phyloP scores from a whole-genome alignment of 2,888 invertebrate genomes.

The Synergus umbraculus region DNA sequence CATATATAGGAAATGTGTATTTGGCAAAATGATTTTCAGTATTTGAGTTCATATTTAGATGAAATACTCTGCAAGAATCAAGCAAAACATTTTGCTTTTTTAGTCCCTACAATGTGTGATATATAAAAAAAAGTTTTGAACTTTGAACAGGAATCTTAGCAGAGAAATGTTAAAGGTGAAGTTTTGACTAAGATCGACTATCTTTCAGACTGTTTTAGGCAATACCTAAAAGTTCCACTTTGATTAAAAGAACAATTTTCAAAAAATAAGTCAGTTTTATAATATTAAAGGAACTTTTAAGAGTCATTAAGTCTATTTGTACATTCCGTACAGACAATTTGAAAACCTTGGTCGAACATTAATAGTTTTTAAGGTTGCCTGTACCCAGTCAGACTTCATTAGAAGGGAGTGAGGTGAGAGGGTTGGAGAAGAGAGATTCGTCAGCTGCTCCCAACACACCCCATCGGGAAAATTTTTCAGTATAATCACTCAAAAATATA shows the following conservation, averaged over 20 bases:
- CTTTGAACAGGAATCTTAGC: not conserved
- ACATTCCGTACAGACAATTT: not conserved
- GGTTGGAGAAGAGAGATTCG: constrained; percentile 52
- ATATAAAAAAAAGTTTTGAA: not conserved
- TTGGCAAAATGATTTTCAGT: not conserved
- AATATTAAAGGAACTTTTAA: not conserved
- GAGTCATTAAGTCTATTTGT: not conserved
- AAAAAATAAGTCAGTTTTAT: no score
- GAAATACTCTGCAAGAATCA: no score
- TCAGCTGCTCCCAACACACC: constrained; percentile 53
- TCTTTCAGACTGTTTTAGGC: not conserved
- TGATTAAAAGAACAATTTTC: no score
- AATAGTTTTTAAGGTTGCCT: constrained; percentile 50
- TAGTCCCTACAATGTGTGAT: not conserved
- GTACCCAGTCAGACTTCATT: constrained; percentile 56
- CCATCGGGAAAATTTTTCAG: constrained; percentile 21
- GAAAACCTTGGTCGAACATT: constrained; percentile 14
- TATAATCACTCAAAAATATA: constrained; percentile 15
- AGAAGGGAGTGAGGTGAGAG: constrained; percentile 31
- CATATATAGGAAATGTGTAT: not conserved
- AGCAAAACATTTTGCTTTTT: not conserved
- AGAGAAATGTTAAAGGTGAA: not conserved
- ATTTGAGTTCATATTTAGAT: not conserved
- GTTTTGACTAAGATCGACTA: not conserved
- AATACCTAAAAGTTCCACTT: no score